Conservation (phyloP, 2,113 vertebrate species). For the Lophotis ruficrista region DNA sequence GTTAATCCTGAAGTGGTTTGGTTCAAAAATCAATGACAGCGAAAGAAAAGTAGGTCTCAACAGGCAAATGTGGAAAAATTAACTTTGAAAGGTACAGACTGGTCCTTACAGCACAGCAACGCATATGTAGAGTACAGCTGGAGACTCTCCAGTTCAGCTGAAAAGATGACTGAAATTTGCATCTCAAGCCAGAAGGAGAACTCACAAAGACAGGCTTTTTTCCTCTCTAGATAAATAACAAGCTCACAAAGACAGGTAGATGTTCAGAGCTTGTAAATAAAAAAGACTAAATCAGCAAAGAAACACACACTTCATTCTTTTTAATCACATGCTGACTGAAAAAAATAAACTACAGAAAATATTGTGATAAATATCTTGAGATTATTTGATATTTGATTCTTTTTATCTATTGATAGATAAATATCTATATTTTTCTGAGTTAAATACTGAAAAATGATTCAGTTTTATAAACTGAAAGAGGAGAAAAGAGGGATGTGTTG, state of each 20-base stretch:
- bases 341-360: not conserved
- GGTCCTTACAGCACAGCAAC: not conserved
- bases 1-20: not conserved
- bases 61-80: accelerated
- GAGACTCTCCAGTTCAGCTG: not conserved
- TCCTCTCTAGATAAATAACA: not conserved
- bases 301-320: too few relatives aligned
- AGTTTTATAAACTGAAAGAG: not conserved
- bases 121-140: accelerated
- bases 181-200: not conserved
- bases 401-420: too few relatives aligned
- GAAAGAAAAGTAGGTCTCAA: not conserved
- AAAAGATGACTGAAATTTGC: not conserved
- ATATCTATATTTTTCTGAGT: too few relatives aligned
- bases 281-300: not conserved
- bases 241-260: not conserved
- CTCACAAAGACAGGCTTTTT: not conserved
- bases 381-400: too few relatives aligned
- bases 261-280: not conserved
- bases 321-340: too few relatives aligned
- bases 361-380: too few relatives aligned
- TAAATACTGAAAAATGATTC: not conserved
- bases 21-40: accelerated
- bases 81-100: not conserved
- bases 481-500: not conserved